Conservation (phyloP, 30 jellyfish, hydroid and myxozoan genomes). For the Morbakka virulenta region DNA sequence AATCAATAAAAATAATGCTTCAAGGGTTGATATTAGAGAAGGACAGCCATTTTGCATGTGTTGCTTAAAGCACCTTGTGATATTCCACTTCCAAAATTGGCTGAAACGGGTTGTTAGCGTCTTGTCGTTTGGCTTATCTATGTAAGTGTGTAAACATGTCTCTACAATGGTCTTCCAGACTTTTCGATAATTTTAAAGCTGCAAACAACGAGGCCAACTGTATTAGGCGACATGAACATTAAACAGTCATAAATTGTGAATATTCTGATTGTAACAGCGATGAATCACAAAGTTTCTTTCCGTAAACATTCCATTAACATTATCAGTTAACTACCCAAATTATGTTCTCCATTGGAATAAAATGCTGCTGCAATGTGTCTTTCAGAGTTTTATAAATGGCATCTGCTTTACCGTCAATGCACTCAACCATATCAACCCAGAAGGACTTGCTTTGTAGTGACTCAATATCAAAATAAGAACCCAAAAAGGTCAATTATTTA, state of each 20-base stretch:
- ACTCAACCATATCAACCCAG: constrained; percentile 47
- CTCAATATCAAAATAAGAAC: constrained; percentile 1
- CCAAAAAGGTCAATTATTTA: constrained; percentile 32
- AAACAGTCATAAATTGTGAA: constrained; percentile 19
- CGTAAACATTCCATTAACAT: constrained; percentile 58
- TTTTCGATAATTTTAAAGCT: constrained; percentile 32
- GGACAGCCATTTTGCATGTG: too few species aligned
- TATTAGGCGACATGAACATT: constrained; percentile 44
- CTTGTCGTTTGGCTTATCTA: constrained; percentile 19
- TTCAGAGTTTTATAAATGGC: constrained; percentile 31
- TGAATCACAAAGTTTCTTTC: constrained; percentile 38
- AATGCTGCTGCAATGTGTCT: constrained; percentile 6
- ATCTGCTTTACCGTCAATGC: constrained; percentile 43
- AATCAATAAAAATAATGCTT: too few species aligned
- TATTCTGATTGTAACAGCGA: constrained; percentile 5
- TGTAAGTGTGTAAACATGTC: constrained; percentile 30
- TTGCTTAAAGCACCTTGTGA: too few species aligned
- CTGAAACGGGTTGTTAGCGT: too few species aligned
- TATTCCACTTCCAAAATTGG: too few species aligned
- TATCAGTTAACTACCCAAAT: constrained; percentile 53
- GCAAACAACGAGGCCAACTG: constrained; percentile 58
- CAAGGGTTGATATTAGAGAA: too few species aligned
- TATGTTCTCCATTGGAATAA: constrained; percentile 50
- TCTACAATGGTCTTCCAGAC: constrained; percentile 43
- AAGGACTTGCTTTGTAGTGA: neutral